Evolutionary conservation across 2,113 vertebrate genomes (phyloP).

Genomic region (Thunnus maccoyii): DNA sequence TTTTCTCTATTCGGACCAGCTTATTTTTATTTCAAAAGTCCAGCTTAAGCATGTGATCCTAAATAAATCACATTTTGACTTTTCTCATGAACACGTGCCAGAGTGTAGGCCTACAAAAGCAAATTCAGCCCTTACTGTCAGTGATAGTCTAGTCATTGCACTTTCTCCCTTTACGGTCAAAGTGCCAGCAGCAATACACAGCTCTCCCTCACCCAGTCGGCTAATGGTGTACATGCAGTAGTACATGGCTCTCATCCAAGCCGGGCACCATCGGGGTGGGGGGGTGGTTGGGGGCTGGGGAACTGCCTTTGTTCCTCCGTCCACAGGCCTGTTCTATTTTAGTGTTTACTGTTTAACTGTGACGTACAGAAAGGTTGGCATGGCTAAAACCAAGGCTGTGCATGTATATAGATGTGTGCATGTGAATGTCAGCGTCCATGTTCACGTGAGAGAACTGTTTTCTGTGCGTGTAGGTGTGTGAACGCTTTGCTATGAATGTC

Average conservation of each 20-base stretch:
- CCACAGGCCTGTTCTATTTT: slow-evolving; percentile 51
- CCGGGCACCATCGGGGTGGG: background rate
- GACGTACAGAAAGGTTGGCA: slow-evolving; percentile 38
- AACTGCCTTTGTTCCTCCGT: slow-evolving; percentile 37
- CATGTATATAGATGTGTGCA: slow-evolving; percentile 56
- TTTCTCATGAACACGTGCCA: slow-evolving; percentile 10
- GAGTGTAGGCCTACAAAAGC: slow-evolving; percentile 1
- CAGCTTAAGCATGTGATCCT: slow-evolving; percentile 3
- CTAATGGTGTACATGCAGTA: slow-evolving; percentile 35
- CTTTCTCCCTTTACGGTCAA: slow-evolving; percentile 49
- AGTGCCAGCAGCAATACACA: slow-evolving; percentile 49
- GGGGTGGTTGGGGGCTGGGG: background rate
- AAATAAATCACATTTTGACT: slow-evolving; percentile 6
- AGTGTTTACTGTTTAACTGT: slow-evolving; percentile 46
- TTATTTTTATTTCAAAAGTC: background rate
- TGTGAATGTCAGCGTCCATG: slow-evolving; percentile 33
- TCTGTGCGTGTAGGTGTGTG: slow-evolving; percentile 22
- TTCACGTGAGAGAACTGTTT: slow-evolving; percentile 40
- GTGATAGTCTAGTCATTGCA: slow-evolving; percentile 14
- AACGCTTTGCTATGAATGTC: slow-evolving; percentile 23
- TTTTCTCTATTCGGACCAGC: background rate
- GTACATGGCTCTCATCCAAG: slow-evolving; percentile 43
- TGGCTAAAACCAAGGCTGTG: slow-evolving; percentile 48
- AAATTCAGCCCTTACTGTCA: slow-evolving; percentile 14
- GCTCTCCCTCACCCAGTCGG: slow-evolving; percentile 42